Evolutionary conservation across 2,888 invertebrate species (phyloP), one percentile per base, ranked within the genome.

Genomic region (Petrolisthes manimaculis): DNA sequence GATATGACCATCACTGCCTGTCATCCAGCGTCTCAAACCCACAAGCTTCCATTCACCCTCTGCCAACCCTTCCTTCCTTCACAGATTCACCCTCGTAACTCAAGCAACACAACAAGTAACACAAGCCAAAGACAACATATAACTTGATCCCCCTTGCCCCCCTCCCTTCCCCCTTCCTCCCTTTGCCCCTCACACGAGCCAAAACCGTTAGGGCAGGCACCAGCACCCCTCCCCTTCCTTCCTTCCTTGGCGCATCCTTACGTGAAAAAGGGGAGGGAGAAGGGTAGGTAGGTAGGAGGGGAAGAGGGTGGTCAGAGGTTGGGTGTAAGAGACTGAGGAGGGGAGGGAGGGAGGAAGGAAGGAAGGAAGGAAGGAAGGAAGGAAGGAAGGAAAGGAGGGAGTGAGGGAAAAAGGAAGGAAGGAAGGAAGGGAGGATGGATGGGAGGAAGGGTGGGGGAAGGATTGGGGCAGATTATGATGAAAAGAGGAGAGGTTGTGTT

Each of bases 121-220:
- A 75, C 24, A 75, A 84, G 53, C 83, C 56, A 53, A 84, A 75
- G 56, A 84, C 83, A 84, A 84, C 84, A 84, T 51, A 78, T 51
- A 61, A 78, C 78, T 8, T 84, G 84, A 78, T 61, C 84, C 78
- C n/a, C 8, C 37, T n/a, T 24, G 2, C n/a, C 74, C 74, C n/a
- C 8, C 74, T 74, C 0, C 74, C 24, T 0, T n/a, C 74, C 24
- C 24, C 74, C 74, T 74, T 74, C 12, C n/a, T 24, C 8, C 74
- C 21, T 74, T 77, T 9, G 18, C 51, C 77, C 83, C 37, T 74
- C 83, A 79, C 83, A 83, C 83, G 83, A 79, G 83, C 87, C 79
- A 83, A 53, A 71, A 87, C 87, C 87, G 87, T 87, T 87, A 79
- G 21, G 69, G 80, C 77, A 56, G n/a, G 61, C n/a, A 54, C 8